phyloP scores from a whole-genome alignment of 2,888 invertebrate species.

The Heteromurus nitidus region DNA sequence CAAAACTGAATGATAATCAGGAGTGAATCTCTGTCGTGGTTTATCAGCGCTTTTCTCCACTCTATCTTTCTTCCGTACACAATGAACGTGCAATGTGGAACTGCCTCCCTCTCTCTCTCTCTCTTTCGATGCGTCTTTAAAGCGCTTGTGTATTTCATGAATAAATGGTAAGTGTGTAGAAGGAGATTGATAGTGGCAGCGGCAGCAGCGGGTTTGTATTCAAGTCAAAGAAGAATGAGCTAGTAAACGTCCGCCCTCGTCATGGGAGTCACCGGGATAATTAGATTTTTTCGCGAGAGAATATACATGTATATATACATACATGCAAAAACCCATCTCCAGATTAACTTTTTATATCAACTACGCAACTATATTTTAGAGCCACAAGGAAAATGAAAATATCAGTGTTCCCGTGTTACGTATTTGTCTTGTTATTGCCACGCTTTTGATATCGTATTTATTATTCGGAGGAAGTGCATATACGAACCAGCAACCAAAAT shows the following conservation, averaged over 20 bases:
- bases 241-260: constrained; percentile 68
- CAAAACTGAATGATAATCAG: constrained; percentile 64
- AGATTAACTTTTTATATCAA: neutral
- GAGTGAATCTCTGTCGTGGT: constrained; percentile 66
- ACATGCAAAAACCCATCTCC: neutral
- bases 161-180: constrained; percentile 30
- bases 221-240: constrained; percentile 55
- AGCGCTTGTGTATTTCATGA: constrained; percentile 5
- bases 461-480: no score
- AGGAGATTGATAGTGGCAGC: constrained; percentile 50
- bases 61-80: constrained; percentile 33
- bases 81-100: constrained; percentile 31
- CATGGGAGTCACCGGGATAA: constrained; percentile 68
- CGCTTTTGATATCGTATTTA: no score
- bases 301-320: no score
- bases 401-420: no score
- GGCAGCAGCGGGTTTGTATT: constrained; percentile 21
- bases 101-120: no score
- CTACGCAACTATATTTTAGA: no score
- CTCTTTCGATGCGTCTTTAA: constrained; percentile 22
- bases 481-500: no score
- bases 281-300: constrained; percentile 68
- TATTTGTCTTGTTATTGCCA: no score
- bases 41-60: constrained; percentile 61
- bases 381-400: no score